Percentiles rank a stretch among this genome's conserved stretches.
phyloP scores from a whole-genome alignment of 2,113 vertebrate species.

The Phylloscopus whistleri region DNA sequence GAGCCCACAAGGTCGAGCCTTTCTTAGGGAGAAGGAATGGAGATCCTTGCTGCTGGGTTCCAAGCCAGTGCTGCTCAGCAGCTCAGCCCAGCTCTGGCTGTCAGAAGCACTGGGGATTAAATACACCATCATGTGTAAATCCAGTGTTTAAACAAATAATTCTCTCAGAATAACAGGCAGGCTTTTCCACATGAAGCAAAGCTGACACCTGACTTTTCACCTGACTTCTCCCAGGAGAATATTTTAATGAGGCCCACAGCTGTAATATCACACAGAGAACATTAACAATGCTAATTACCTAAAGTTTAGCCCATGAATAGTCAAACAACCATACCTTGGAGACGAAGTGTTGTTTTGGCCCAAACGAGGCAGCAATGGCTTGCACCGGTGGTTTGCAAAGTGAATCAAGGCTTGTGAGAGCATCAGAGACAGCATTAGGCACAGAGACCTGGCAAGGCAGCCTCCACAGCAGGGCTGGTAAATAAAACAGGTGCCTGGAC shows the following conservation, averaged over 20 bases:
- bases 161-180: slow-evolving; percentile 13
- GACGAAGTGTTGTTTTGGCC: slow-evolving; percentile 46
- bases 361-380: background rate
- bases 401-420: background rate
- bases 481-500: background rate
- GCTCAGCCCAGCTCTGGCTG: background rate
- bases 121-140: background rate
- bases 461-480: background rate
- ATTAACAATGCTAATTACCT: slow-evolving; percentile 79
- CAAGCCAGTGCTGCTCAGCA: background rate
- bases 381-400: background rate
- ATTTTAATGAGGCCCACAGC: slow-evolving; percentile 77
- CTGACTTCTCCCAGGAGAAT: slow-evolving; percentile 57
- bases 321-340: slow-evolving; percentile 57
- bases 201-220: slow-evolving; percentile 68
- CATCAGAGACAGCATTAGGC: background rate
- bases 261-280: slow-evolving; percentile 69
- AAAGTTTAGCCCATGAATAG: slow-evolving; percentile 69
- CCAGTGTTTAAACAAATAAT: slow-evolving; percentile 17
- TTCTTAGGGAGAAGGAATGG: background rate
- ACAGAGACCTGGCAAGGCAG: background rate
- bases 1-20: fast-evolving
- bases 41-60: background rate
- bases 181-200: slow-evolving; percentile 4
- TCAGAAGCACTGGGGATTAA: background rate